Conservation (phyloP, 2,113 vertebrate species). For the Zapus hudsonius region DNA sequence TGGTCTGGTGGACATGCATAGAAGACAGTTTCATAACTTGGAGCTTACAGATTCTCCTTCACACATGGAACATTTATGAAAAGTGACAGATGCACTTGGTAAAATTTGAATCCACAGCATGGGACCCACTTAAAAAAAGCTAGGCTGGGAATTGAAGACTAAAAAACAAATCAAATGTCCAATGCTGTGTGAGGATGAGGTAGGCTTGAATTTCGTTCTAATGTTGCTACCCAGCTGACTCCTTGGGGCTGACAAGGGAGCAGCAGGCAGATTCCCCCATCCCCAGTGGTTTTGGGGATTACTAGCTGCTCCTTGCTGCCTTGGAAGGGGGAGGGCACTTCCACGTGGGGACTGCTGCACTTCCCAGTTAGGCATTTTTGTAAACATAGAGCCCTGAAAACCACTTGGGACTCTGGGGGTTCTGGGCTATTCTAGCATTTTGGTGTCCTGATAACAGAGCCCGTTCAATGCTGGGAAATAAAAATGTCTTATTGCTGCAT, state of each 20-base stretch:
- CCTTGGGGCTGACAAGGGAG: not conserved
- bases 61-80: not conserved
- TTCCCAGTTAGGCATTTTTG: not conserved
- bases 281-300: not conserved
- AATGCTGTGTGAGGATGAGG: not conserved
- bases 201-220: not conserved
- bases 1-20: not conserved
- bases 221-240: no score
- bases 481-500: slow-evolving; percentile 16
- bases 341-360: not conserved
- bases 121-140: not conserved
- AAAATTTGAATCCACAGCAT: not conserved
- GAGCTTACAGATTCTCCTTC: not conserved
- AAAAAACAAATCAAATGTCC: not conserved
- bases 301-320: not conserved
- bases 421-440: slow-evolving; percentile 8
- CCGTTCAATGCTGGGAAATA: slow-evolving; percentile 25
- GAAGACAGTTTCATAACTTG: not conserved
- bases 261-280: not conserved
- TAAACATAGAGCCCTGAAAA: slow-evolving; percentile 12
- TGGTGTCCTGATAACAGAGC: not conserved
- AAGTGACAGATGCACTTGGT: not conserved
- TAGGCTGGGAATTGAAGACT: not conserved
- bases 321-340: not conserved
- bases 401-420: slow-evolving; percentile 2